Evolutionary conservation across 1,140 invertebrate species (phyloP), one percentile per base, ranked within the genome.

Genomic region (Sinonovacula constricta): DNA sequence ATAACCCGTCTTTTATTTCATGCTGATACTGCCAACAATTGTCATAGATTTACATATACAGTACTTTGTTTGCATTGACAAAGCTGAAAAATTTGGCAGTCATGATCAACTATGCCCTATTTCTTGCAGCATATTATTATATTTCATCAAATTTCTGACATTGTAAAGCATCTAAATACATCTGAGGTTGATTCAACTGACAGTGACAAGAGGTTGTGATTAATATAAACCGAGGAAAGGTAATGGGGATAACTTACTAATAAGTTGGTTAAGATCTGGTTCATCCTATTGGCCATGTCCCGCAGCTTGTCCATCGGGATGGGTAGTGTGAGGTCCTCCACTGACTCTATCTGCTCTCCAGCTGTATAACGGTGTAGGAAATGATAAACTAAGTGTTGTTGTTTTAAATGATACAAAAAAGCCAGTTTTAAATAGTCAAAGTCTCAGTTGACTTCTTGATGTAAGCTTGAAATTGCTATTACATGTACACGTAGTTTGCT

Each of bases 261-360:
- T 10, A 89, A 75, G 68, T 88, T 88, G n/a, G 86, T 83, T n/a
- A 89, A 59, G 10, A 89, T 87, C 33, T 79, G 70, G 68, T 89
- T 88, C 86, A 89, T 86, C 53, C 85, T 82, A 63, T 81, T 81
- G 26, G 86, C 83, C 88, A 89, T 89, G 34, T 85, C 84, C 28
- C 82, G 74, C 15, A 89, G 75, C 77, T 86, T 84, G 0, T 87
- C 86, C 85, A 88, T 87, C 12, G 88, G 85, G 36, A 88, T 85
- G 4, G 88, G 86, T 53, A 87, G 70, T 3, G 76, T 79, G 12
- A 84, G 68, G 30, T 84, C 81, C 62, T 81, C 79, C 28, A 82
- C 77, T 15, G 75, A 53, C 26, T 79, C 63, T 2, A 72, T 70
- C n/a, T 49, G 36, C 56, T 76, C 75, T 39, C 81, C 84, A 76